phyloP scores from a whole-genome alignment of 1,140 invertebrate species.

The Hyposmocoma kahamanoa region DNA sequence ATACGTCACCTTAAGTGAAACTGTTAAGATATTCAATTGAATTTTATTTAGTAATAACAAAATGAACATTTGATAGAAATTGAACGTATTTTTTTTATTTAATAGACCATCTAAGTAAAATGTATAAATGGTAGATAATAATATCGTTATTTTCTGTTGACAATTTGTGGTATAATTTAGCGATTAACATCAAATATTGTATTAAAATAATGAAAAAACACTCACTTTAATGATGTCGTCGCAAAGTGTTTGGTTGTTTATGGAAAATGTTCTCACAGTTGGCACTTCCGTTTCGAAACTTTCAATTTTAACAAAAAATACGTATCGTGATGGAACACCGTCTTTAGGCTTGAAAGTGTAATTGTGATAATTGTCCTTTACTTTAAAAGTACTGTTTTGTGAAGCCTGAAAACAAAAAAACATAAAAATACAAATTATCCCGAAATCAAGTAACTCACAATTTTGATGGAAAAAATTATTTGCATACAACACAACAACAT shows the following conservation, averaged over 20 bases:
- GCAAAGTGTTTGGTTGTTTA: constrained; percentile 46
- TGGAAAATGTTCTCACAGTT: constrained; percentile 25
- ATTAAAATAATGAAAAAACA: background rate
- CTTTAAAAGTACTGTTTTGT: constrained; percentile 16
- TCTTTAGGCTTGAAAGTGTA: constrained; percentile 27
- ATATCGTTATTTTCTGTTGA: background rate
- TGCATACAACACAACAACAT: too few species aligned
- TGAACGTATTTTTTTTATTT: background rate
- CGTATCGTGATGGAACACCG: constrained; percentile 22
- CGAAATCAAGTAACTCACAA: too few species aligned
- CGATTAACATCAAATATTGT: background rate
- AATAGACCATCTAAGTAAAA: background rate
- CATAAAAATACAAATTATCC: too few species aligned
- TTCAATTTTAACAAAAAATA: constrained; percentile 26
- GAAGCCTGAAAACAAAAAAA: constrained; percentile 7
- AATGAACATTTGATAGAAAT: too few species aligned
- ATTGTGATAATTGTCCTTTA: constrained; percentile 22
- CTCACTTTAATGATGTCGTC: constrained; percentile 43
- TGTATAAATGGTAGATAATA: background rate
- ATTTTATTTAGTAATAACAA: too few species aligned
- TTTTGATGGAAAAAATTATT: too few species aligned
- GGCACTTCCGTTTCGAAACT: constrained; percentile 26
- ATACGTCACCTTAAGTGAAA: too few species aligned
- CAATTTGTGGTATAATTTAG: background rate
- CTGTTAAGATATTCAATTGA: too few species aligned